A percentile compares a stretch with the other conserved stretches of the same genome.
Evolutionary conservation across 2,888 invertebrate species (phyloP).

Genomic region (Pharmacophagus antenor): DNA sequence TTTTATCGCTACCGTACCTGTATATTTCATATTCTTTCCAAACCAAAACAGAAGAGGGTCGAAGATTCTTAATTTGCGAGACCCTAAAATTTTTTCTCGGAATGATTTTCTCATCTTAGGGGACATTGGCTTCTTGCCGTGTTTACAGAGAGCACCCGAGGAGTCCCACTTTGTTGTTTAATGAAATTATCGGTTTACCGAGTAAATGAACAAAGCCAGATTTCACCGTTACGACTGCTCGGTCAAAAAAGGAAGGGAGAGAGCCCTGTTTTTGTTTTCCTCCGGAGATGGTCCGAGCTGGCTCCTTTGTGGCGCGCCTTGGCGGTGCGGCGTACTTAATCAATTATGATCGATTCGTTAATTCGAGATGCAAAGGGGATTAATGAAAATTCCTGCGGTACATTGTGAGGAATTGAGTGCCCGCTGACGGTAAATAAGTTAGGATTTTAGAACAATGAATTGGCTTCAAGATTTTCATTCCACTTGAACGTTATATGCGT

Average conservation of each 20-base stretch:
- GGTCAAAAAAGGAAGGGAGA: slow-evolving; percentile 69
- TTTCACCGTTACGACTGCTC: slow-evolving; percentile 66
- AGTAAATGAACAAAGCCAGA: slow-evolving; percentile 81
- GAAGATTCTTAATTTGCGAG: slow-evolving; percentile 54
- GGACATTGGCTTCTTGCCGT: slow-evolving; percentile 80
- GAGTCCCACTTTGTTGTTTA: slow-evolving; percentile 80
- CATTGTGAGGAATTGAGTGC: slow-evolving; percentile 23
- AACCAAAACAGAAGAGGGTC: slow-evolving; percentile 41
- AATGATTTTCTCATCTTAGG: slow-evolving; percentile 77
- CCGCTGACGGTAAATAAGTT: slow-evolving; percentile 17
- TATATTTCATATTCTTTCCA: slow-evolving; percentile 33
- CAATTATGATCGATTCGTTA: slow-evolving; percentile 80
- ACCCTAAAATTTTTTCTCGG: slow-evolving; percentile 70
- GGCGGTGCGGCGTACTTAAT: slow-evolving; percentile 68
- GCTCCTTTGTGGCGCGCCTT: slow-evolving; percentile 71
- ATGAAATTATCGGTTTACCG: slow-evolving; percentile 81
- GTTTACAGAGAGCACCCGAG: slow-evolving; percentile 69
- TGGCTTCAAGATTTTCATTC: background rate
- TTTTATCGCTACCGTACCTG: slow-evolving; percentile 10
- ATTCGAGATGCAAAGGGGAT: slow-evolving; percentile 68
- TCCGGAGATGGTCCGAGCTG: slow-evolving; percentile 62
- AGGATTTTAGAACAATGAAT: slow-evolving; percentile 9
- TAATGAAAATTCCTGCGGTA: slow-evolving; percentile 40
- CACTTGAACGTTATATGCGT: no score
- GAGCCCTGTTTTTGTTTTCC: slow-evolving; percentile 50